Evolutionary conservation across 1,140 invertebrate species (phyloP), one percentile per base, ranked within the genome.

Genomic region (Halictus rubicundus): DNA sequence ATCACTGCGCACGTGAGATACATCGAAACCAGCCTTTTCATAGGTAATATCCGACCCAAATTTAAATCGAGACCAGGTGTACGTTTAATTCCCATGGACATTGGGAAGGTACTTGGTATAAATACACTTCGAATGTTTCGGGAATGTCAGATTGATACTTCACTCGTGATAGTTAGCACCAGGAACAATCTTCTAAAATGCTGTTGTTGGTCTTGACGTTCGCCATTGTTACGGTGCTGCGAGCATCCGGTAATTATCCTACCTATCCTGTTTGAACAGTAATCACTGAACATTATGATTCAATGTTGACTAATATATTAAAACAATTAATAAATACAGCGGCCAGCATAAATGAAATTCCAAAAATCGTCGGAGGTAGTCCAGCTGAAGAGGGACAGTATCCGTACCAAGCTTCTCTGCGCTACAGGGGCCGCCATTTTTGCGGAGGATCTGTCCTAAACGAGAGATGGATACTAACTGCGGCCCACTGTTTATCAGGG

Each of bases 361-460:
- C 85, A 5, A 88, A 88, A 81, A 92, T 94, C 63, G 93, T 94
- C 5, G 93, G 93, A 12, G 93, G 93, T 8, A 73, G 57, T 1
- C 49, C 84, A 71, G 93, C 93, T 0, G 4, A 52, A 1, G 76
- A 84, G 8, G 89, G 86, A 14, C 87, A 92, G 65, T 93, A 89
- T 49, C 93, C 93, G 7, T 92, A 93, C 76, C 93, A 94, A 84
- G 87, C 92, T 7, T 93, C 92, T 4, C 77, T 93, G 39, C 82
- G 91, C 7, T 83, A 68, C 5, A 61, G 32, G 0, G 73, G 81
- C 7, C 86, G 85, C 0, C 92, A 93, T 63, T 89, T 87, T 54
- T 95, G 94, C 73, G 94, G 94, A 0, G 94, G 93, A 12, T 94
- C 94, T 0, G 89, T 95, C 0, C 85, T 95, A 37, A 90, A 90